Conservation (phyloP, 2,113 vertebrate species). For the Cromileptes altivelis region DNA sequence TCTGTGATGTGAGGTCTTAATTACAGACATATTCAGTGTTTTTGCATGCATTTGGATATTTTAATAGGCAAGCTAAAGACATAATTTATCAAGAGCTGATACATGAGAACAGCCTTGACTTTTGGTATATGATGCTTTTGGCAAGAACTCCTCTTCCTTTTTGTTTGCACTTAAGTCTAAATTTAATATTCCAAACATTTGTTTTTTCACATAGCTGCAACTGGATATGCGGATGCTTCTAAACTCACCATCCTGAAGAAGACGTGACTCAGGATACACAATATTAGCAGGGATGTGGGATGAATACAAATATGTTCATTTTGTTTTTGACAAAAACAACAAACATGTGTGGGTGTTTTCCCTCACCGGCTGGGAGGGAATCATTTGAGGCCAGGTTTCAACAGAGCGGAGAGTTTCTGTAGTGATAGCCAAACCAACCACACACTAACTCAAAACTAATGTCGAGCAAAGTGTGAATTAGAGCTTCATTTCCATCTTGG, state of each 20-base stretch:
- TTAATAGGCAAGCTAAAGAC: neutral
- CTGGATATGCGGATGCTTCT: neutral
- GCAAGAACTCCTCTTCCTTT: neutral
- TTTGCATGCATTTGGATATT: neutral
- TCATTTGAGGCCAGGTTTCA: neutral
- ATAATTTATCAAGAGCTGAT: neutral
- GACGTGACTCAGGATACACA: slow-evolving; percentile 13
- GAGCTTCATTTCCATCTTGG: neutral
- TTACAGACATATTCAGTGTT: neutral
- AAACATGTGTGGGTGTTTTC: neutral
- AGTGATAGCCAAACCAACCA: neutral
- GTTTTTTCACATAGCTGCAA: neutral
- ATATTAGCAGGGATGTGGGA: neutral
- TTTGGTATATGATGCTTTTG: neutral
- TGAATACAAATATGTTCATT: slow-evolving; percentile 1
- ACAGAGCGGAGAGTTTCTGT: neutral
- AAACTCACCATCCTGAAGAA: neutral
- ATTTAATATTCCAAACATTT: neutral
- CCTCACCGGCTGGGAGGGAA: neutral
- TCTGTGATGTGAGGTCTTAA: neutral
- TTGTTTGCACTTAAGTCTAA: neutral
- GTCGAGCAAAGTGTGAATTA: slow-evolving; percentile 6
- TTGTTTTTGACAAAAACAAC: neutral
- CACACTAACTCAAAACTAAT: neutral
- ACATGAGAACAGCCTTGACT: neutral